These are phyloP conservation scores for Petrocephalus zakoni DNA, from an alignment of 2,113 vertebrate genomes.

Conservation along the genomic window DNA sequence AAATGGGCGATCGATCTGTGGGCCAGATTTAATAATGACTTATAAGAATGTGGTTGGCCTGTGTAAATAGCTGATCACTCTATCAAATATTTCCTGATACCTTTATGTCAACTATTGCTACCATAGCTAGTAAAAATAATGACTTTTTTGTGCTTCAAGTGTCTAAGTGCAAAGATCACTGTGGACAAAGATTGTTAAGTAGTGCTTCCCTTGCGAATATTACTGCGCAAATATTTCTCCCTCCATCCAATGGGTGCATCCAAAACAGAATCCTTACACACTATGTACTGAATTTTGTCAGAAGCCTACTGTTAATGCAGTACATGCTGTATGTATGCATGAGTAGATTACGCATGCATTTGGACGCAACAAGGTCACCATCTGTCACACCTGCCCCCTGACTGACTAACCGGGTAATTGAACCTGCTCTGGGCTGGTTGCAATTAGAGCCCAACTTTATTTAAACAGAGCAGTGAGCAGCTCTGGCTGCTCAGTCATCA, in stretches of 20 bases:
- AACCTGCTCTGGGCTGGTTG: too few species aligned
- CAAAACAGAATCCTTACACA: neutral
- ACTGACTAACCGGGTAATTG: neutral
- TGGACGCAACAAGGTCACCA: neutral
- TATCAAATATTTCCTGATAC: neutral
- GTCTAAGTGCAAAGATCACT: neutral
- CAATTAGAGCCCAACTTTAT: too few species aligned
- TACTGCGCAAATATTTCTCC: neutral
- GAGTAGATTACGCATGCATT: neutral
- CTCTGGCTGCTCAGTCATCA: too few species aligned
- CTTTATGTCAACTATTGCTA: neutral
- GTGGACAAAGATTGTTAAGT: neutral
- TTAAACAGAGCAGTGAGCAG: too few species aligned
- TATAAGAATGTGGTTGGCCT: neutral
- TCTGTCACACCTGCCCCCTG: neutral
- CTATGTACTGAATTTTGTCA: too few species aligned
- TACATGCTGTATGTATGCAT: neutral
- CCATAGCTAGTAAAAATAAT: neutral
- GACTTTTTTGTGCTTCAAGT: neutral
- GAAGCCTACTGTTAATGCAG: neutral
- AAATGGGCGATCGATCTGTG: too few species aligned
- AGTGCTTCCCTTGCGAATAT: neutral
- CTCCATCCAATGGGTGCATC: neutral
- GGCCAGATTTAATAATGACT: neutral
- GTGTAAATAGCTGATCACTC: neutral